Evolutionary conservation across 1,140 invertebrate species (phyloP).

Genomic region (Sycobia sp.): DNA sequence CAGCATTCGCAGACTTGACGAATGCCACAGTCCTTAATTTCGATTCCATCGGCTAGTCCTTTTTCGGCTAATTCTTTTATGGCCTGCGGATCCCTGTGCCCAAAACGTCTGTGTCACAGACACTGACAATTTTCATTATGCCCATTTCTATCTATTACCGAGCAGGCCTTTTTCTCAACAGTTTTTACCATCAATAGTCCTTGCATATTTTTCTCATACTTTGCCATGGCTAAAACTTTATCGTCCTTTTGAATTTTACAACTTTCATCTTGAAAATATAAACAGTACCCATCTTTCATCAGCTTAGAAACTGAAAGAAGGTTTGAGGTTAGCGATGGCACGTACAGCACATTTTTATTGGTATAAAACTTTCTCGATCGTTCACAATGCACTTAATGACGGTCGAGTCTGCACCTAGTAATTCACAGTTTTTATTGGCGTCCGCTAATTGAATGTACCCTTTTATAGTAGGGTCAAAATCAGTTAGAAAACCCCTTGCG

Average conservation of each 20-base stretch:
- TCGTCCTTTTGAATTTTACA: constrained; percentile 5
- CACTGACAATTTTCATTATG: constrained; percentile 21
- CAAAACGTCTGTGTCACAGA: constrained; percentile 19
- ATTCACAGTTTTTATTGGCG: background rate
- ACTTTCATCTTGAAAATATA: constrained; percentile 18
- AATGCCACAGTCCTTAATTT: background rate
- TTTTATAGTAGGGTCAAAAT: constrained; percentile 2
- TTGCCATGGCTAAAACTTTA: background rate
- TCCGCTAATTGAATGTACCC: constrained; percentile 8
- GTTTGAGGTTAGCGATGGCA: constrained; percentile 37
- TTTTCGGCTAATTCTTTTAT: constrained; percentile 12
- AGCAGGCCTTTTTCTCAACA: background rate
- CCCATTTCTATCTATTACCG: background rate
- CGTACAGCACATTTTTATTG: constrained; percentile 32
- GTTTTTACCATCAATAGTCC: constrained; percentile 2
- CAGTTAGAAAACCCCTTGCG: constrained; percentile 30
- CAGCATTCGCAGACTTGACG: constrained; percentile 33
- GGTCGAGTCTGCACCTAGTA: constrained; percentile 1
- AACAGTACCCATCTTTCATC: constrained; percentile 41
- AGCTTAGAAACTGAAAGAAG: constrained; percentile 47
- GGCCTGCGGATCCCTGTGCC: background rate
- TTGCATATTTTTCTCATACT: background rate
- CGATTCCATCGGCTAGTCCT: constrained; percentile 6
- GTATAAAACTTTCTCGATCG: constrained; percentile 3
- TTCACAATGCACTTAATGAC: constrained; percentile 5